A percentile compares a stretch with the other conserved stretches of the same genome.
Conservation (phyloP, 2,113 vertebrate species). For the Dissostichus mawsoni region DNA sequence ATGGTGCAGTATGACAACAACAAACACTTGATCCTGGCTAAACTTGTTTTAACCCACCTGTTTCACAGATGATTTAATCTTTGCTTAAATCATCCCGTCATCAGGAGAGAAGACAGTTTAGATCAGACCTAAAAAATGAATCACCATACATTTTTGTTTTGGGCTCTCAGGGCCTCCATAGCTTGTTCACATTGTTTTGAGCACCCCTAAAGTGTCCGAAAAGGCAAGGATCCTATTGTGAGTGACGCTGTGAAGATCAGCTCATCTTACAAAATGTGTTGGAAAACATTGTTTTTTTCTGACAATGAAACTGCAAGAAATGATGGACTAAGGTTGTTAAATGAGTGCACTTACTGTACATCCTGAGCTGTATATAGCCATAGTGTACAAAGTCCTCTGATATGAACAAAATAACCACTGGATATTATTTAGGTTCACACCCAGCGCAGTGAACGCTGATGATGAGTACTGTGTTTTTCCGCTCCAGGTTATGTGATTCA, state of each 20-base stretch:
- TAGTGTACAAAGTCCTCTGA: constrained; percentile 30
- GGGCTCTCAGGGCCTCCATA: too few species aligned
- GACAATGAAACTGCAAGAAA: background rate
- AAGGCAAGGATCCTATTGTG: constrained; percentile 16
- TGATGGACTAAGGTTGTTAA: constrained; percentile 8
- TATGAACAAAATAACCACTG: constrained; percentile 23
- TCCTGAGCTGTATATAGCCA: constrained; percentile 49
- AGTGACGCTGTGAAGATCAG: constrained; percentile 20
- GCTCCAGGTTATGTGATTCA: constrained; percentile 28
- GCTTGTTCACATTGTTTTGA: background rate
- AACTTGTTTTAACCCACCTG: too few species aligned
- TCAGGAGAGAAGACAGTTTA: too few species aligned
- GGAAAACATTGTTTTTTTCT: background rate
- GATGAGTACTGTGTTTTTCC: constrained; percentile 5
- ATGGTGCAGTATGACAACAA: too few species aligned
- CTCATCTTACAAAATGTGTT: constrained; percentile 33
- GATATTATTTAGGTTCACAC: constrained; percentile 34
- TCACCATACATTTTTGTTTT: too few species aligned
- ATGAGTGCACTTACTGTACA: constrained; percentile 16
- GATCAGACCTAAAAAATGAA: too few species aligned
- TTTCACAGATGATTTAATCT: too few species aligned
- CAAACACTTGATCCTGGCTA: too few species aligned
- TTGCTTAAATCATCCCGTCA: too few species aligned
- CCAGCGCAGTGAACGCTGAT: constrained; percentile 16
- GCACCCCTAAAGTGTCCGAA: background rate